Percentiles rank a stretch among this genome's conserved stretches.
Evolutionary conservation across 2,888 invertebrate species (phyloP).

Genomic region (Mechanitis mazaeus): DNA sequence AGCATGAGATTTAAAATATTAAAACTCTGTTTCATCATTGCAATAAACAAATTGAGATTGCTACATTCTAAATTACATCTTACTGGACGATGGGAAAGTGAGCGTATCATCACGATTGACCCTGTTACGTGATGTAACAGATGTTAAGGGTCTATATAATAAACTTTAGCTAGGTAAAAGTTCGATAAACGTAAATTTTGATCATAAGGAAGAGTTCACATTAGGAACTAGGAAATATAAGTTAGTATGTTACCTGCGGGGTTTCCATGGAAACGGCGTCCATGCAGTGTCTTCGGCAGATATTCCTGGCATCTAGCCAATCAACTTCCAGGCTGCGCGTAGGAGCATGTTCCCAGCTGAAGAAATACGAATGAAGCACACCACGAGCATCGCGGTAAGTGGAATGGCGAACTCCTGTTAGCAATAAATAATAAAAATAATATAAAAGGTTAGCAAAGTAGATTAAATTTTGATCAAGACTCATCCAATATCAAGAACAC

Average conservation of each 20-base stretch:
- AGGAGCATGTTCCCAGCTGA: slow-evolving; percentile 93
- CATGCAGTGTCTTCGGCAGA: slow-evolving; percentile 95
- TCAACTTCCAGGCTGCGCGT: slow-evolving; percentile 90
- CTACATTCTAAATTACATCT: slow-evolving; percentile 30
- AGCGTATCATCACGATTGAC: slow-evolving; percentile 46
- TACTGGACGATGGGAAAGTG: slow-evolving; percentile 40
- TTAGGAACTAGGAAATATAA: not conserved
- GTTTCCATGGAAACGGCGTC: slow-evolving; percentile 94
- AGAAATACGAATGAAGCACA: slow-evolving; percentile 93
- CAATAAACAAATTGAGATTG: slow-evolving; percentile 26
- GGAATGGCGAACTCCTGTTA: slow-evolving; percentile 88
- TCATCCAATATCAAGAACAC: no score
- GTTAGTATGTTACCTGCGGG: slow-evolving; percentile 77
- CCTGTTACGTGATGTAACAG: slow-evolving; percentile 40
- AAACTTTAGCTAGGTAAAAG: not conserved
- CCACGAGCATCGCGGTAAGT: slow-evolving; percentile 92
- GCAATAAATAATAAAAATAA: not conserved
- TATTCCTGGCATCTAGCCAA: slow-evolving; percentile 93
- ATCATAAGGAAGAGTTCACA: not conserved
- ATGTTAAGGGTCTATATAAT: slow-evolving; percentile 29
- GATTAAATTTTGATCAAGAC: not conserved
- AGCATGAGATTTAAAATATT: not conserved
- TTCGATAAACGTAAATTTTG: not conserved
- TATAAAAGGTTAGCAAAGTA: no score
- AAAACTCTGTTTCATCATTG: slow-evolving; percentile 19